These are phyloP conservation scores for Urocitellus parryii DNA, from an alignment of 2,113 vertebrate genomes.

Conservation along the genomic window DNA sequence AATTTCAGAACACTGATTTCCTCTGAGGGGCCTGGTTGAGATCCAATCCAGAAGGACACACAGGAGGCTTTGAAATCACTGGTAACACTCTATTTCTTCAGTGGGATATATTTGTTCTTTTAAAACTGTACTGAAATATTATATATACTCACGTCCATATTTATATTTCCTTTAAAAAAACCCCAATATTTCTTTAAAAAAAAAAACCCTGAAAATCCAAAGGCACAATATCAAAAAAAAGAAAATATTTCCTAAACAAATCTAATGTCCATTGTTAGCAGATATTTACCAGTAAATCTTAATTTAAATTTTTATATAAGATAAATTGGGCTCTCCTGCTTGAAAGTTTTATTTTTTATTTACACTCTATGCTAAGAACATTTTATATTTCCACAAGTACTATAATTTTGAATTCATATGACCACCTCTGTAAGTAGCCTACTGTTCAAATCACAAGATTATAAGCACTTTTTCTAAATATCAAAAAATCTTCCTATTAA, in stretches of 20 bases:
- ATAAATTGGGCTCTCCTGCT: background rate
- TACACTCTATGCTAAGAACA: constrained; percentile 1
- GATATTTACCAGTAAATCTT: constrained; percentile 39
- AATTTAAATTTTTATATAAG: constrained; percentile 21
- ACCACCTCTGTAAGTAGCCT: background rate
- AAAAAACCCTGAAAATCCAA: background rate
- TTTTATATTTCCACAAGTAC: background rate
- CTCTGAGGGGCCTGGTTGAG: background rate
- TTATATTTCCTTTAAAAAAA: constrained; percentile 16
- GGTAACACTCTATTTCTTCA: background rate
- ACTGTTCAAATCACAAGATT: background rate
- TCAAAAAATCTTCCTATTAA: background rate
- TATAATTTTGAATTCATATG: background rate
- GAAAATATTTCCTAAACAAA: constrained; percentile 2
- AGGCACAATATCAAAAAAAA: background rate
- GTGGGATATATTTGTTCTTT: background rate
- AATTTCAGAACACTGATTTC: background rate
- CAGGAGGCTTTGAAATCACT: background rate
- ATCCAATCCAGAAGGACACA: background rate
- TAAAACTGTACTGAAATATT: background rate
- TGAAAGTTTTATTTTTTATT: background rate
- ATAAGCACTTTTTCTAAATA: constrained; percentile 4
- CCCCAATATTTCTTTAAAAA: background rate
- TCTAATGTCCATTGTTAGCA: constrained; percentile 1
- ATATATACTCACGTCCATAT: background rate